A percentile compares a stretch with the other conserved stretches of the same genome.
phyloP scores from a whole-genome alignment of 2,113 vertebrate genomes.

The Sceloporus tristichus region DNA sequence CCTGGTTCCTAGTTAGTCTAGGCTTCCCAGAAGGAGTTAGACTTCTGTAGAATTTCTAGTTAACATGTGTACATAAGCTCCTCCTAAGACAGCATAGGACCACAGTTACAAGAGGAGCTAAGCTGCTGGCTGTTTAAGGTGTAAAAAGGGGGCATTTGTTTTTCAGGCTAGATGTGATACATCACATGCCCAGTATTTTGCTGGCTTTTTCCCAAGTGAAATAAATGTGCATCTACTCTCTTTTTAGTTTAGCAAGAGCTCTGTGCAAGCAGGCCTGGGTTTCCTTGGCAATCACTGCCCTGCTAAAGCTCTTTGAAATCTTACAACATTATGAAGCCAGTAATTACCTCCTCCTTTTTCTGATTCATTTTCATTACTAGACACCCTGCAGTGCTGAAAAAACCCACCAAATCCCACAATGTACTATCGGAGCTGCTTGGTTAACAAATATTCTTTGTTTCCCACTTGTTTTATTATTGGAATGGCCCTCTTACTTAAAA shows the following conservation, averaged over 20 bases:
- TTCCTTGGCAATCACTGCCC: constrained; percentile 26
- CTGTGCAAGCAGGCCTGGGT: neutral
- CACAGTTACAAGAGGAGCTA: neutral
- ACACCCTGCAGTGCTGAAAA: constrained; percentile 11
- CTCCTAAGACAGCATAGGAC: neutral
- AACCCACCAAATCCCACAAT: neutral
- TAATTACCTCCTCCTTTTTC: constrained; percentile 32
- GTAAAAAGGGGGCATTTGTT: neutral
- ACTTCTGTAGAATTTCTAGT: neutral
- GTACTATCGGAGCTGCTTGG: constrained; percentile 2
- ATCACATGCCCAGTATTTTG: neutral
- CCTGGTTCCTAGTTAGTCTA: neutral
- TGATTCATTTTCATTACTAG: constrained; percentile 27
- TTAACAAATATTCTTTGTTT: constrained; percentile 23
- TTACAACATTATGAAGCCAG: constrained; percentile 16
- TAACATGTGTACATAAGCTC: neutral
- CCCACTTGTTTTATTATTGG: neutral
- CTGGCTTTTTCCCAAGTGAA: neutral
- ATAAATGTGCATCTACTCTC: constrained; percentile 2
- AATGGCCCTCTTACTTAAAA: constrained; percentile 11
- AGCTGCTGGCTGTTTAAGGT: neutral
- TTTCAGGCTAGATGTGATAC: neutral
- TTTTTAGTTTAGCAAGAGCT: neutral
- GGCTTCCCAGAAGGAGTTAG: neutral
- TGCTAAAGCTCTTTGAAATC: constrained; percentile 28